These are phyloP conservation scores for Prolemur simus DNA, from an alignment of 2,113 vertebrate species.

Conservation along the genomic window DNA sequence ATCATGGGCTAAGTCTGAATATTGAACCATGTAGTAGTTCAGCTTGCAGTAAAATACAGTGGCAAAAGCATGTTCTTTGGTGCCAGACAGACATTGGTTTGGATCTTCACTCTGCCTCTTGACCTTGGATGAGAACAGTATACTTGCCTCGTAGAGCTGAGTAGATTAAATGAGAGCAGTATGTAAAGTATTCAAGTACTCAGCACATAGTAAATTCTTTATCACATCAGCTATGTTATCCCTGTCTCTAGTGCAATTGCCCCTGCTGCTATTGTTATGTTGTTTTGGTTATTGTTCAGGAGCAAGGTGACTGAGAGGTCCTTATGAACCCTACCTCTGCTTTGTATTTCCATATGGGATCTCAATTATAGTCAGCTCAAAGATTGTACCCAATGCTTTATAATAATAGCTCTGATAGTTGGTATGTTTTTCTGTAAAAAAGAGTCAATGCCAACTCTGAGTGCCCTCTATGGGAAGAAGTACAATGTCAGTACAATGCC, in stretches of 20 bases:
- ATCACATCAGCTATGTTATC: not conserved
- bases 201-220: not conserved
- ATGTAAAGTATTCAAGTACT: not conserved
- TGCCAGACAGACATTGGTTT: not conserved
- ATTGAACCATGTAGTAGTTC: not conserved
- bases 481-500: not conserved
- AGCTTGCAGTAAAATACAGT: not conserved
- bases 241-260: not conserved
- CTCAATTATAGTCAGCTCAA: not conserved
- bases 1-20: not conserved
- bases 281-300: not conserved
- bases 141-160: not conserved
- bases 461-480: not conserved
- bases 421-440: not conserved
- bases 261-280: not conserved
- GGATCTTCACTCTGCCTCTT: not conserved
- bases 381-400: not conserved
- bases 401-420: not conserved
- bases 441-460: not conserved
- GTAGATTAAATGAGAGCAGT: not conserved
- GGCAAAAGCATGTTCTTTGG: not conserved
- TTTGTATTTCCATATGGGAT: not conserved
- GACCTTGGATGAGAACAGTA: not conserved
- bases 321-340: not conserved
- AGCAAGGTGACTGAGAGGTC: not conserved